These are phyloP conservation scores for Mechanitis messenoides DNA, from an alignment of 2,888 invertebrate species.

Conservation along the genomic window DNA sequence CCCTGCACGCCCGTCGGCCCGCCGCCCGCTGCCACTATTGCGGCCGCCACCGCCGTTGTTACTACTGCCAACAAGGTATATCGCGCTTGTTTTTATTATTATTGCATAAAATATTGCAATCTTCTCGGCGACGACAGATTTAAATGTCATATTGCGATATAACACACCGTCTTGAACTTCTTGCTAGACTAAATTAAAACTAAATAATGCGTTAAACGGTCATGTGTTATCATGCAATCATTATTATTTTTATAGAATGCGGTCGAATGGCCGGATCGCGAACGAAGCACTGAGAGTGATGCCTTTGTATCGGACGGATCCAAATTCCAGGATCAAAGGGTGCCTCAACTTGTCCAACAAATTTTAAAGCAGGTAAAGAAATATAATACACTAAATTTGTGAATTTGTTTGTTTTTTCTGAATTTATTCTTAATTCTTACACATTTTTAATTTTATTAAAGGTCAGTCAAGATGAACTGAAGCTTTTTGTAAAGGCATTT, in stretches of 20 bases:
- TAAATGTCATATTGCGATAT: too few species aligned
- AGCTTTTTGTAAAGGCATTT: conserved; percentile 91
- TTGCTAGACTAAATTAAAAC: too few species aligned
- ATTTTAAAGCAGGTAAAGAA: conserved; percentile 60
- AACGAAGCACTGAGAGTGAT: conserved; percentile 69
- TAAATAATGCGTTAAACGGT: too few species aligned
- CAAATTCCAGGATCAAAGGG: conserved; percentile 69
- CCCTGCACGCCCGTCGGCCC: conserved; percentile 19
- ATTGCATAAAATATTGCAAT: too few species aligned
- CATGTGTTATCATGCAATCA: neutral
- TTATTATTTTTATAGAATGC: conserved; percentile 34
- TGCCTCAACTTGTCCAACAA: conserved; percentile 66
- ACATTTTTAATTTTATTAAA: conserved; percentile 30
- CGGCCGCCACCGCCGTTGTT: conserved; percentile 9
- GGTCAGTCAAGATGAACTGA: conserved; percentile 79
- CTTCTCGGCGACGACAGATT: too few species aligned
- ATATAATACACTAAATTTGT: neutral
- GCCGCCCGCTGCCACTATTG: conserved; percentile 12
- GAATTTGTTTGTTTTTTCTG: neutral
- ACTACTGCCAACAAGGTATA: conserved; percentile 27
- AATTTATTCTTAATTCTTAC: neutral
- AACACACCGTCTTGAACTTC: too few species aligned
- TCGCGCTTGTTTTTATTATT: neutral
- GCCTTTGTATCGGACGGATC: conserved; percentile 63
- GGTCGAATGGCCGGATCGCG: conserved; percentile 63